Evolutionary conservation across 2,888 invertebrate species (phyloP), one percentile per base, ranked within the genome.

Genomic region (Uropetala carovei): DNA sequence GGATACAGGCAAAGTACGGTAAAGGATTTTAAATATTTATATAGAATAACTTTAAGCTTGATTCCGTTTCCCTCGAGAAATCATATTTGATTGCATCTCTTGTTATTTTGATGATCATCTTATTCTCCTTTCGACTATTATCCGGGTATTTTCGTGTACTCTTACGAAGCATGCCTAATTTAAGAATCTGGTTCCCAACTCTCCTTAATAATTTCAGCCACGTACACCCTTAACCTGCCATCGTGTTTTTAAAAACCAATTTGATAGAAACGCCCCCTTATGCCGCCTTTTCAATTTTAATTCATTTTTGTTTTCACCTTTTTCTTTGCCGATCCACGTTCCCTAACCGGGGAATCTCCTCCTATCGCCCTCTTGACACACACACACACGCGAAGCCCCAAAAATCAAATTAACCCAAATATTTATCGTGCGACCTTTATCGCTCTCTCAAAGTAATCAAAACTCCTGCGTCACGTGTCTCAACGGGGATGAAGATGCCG

Each of bases 241-340:
- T 75, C 75, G 27, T 22, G 27, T 22, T n/a, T 75, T n/a, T n/a
- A 75, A 75, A 75, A 22, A 75, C n/a, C 75, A 75, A n/a, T 75
- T 75, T 75, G 75, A 75, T 75, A 10, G 75, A 22, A 75, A 75
- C 75, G 75, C 75, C 75, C 75, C 10, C 75, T 13, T 75, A 16
- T 16, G 75, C n/a, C 75, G n/a, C 75, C n/a, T 22, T 27, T 75
- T 27, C 22, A 9, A 22, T 22, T 10, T 75, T 75, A 75, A n/a
- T 75, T 75, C 27, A n/a, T 2, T 27, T 22, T 22, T 3, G 11
- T 75, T 1, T 10, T n/a, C 27, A 5, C 8, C n/a, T 75, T 75
- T 75, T n/a, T n/a, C n/a, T n/a, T 18, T 22, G n/a, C 9, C 75
- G 7, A n/a, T 75, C 75, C 11, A n/a, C 22, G n/a, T 75, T 22